Base-by-base conservation (phyloP, 2,888 invertebrate species). In the Branchipolynoe longqiensis region DNA sequence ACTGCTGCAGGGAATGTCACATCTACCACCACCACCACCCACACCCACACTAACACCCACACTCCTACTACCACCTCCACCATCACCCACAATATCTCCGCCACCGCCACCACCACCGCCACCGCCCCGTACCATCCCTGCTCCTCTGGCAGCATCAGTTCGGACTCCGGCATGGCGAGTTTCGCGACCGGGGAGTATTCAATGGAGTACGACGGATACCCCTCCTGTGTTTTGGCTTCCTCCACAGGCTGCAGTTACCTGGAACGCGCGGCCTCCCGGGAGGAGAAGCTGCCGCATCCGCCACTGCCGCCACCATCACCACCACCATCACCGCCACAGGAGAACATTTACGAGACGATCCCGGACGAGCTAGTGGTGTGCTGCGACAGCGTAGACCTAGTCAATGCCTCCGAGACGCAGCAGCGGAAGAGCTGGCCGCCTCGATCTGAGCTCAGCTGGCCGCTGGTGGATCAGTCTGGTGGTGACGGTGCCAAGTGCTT, bases 341-440 rank as follows among this genome's bases (percentile, higher is more conserved):
- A 83, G 31, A 83, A 62, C 48, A 83, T 84, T 48, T 84, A 84
- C 33, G 84, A 84, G 31, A 84, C 84, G 0, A 84, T 84, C 8
- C 84, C 84, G 4, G 84, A 84, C 28, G 69, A 84, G 6, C 22
- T 58, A n/a, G 58, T 82, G 14, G 6, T 8, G 33, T 25, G 12
- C 28, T 62, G 62, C 31, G 14, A 25, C 1, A 6, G 12, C 3
- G 4, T n/a, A 14, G n/a, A n/a, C n/a, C n/a, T n/a, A n/a, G n/a
- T n/a, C n/a, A n/a, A n/a, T n/a, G n/a, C n/a, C n/a, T n/a, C n/a
- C n/a, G 25, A n/a, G 62, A 62, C 28, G 28, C 6, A 31, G n/a
- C 36, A 69, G 36, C 33, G 69, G 12, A 14, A 22, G 8, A 69
- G 69, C 22, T 38, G 36, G 69, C 69, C 69, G 25, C 31, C 62